Percentiles rank a stretch among this genome's conserved stretches.
These are phyloP conservation scores for Enteromius viviparus DNA, from an alignment of 2,797 vertebrate species.

Conservation along the genomic window DNA sequence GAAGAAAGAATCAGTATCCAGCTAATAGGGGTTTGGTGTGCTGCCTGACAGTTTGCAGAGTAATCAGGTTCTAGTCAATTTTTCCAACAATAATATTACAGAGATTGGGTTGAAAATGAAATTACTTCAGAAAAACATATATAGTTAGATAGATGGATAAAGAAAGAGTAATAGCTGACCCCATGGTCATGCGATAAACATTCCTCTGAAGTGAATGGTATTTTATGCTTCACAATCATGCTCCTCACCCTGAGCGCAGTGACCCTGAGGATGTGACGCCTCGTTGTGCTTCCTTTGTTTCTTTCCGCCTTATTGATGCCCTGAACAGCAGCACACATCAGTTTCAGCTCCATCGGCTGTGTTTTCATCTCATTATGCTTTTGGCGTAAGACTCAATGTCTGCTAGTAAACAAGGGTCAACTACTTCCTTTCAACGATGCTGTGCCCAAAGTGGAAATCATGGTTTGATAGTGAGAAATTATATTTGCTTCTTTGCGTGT, in stretches of 20 bases:
- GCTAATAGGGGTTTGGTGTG: slow-evolving; percentile 26
- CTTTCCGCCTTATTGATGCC: slow-evolving; percentile 12
- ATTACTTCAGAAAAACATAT: neutral
- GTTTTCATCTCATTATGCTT: slow-evolving; percentile 25
- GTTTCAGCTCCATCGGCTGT: slow-evolving; percentile 6
- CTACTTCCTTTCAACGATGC: slow-evolving; percentile 19
- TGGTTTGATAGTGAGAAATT: neutral
- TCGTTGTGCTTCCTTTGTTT: slow-evolving; percentile 16
- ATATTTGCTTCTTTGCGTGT: neutral
- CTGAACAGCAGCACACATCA: slow-evolving; percentile 10
- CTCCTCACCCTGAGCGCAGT: slow-evolving; percentile 26
- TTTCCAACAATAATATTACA: neutral
- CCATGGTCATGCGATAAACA: slow-evolving; percentile 21
- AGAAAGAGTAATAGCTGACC: neutral
- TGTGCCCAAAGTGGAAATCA: neutral
- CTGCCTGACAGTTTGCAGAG: slow-evolving; percentile 26
- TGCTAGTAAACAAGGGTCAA: slow-evolving; percentile 25
- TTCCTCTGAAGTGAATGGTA: slow-evolving; percentile 6
- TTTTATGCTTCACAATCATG: slow-evolving; percentile 29
- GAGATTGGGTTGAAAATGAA: neutral
- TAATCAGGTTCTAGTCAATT: slow-evolving; percentile 21
- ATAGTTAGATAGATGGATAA: neutral
- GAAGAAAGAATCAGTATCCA: slow-evolving; percentile 29
- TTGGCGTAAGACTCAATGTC: slow-evolving; percentile 4
- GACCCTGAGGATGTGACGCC: slow-evolving; percentile 7